Evolutionary conservation across 2,113 vertebrate species (phyloP).

Genomic region (Mus pahari): DNA sequence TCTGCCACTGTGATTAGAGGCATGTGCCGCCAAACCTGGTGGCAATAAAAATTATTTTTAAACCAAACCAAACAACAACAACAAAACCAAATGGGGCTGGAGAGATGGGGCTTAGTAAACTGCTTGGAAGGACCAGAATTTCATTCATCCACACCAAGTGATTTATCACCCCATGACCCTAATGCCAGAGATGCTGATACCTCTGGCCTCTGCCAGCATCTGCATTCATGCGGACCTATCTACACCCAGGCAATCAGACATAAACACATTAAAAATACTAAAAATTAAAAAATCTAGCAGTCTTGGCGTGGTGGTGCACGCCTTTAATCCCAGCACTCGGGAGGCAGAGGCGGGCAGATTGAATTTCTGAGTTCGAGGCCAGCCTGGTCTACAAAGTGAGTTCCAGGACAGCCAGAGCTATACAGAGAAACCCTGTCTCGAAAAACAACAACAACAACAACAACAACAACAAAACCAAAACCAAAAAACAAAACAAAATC

Average conservation of each 20-base stretch:
- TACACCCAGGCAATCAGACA: not conserved
- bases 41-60: not conserved
- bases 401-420: no score
- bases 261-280: not conserved
- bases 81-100: not conserved
- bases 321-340: no score
- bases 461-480: no score
- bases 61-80: not conserved
- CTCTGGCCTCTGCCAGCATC: not conserved
- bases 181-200: not conserved
- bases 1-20: no score
- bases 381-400: no score
- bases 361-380: no score
- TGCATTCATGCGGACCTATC: not conserved
- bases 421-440: no score
- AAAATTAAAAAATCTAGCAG: not conserved
- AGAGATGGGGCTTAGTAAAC: not conserved
- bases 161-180: not conserved
- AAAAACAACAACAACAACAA: no score
- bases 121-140: not conserved
- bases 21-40: no score
- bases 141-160: not conserved
- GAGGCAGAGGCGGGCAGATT: no score
- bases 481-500: no score
- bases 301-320: no score